Conservation (phyloP, 2,797 vertebrate genomes). For the Falco biarmicus region DNA sequence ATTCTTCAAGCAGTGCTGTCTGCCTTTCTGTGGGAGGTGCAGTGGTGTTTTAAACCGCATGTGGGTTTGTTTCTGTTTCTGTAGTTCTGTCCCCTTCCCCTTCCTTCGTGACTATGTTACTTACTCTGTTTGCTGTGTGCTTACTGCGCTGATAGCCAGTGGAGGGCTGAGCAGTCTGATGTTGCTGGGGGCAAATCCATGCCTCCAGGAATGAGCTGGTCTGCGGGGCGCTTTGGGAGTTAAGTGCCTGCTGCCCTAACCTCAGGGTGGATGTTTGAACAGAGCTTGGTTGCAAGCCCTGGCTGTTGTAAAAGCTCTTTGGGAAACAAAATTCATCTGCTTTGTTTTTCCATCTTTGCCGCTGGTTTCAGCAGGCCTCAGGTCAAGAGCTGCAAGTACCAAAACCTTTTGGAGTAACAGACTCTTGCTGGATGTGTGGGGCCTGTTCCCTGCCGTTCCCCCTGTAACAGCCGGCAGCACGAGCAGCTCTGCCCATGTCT, state of each 20-base stretch:
- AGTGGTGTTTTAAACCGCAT: background rate
- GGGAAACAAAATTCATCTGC: background rate
- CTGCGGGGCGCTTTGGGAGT: background rate
- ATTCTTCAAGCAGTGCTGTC: background rate
- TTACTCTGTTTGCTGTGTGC: background rate
- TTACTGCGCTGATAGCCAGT: background rate
- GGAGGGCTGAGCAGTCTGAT: background rate
- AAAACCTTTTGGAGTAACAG: background rate
- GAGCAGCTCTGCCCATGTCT: background rate
- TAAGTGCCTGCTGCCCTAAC: constrained; percentile 14
- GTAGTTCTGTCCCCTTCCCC: background rate
- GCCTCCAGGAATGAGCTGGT: constrained; percentile 42
- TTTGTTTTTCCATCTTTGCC: background rate
- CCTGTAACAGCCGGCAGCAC: background rate
- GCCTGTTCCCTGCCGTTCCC: background rate
- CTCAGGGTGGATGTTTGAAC: constrained; percentile 26
- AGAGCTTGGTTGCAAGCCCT: constrained; percentile 17
- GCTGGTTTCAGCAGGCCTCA: background rate
- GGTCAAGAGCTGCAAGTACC: background rate
- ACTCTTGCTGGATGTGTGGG: background rate
- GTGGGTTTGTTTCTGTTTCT: accelerated
- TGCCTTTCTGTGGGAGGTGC: background rate
- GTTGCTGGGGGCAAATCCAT: constrained; percentile 16
- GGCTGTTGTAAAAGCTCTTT: constrained; percentile 1
- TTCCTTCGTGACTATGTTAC: background rate